These are phyloP conservation scores for Rhopalosiphum nymphaeae DNA, from an alignment of 2,888 invertebrate species.

Conservation along the genomic window DNA sequence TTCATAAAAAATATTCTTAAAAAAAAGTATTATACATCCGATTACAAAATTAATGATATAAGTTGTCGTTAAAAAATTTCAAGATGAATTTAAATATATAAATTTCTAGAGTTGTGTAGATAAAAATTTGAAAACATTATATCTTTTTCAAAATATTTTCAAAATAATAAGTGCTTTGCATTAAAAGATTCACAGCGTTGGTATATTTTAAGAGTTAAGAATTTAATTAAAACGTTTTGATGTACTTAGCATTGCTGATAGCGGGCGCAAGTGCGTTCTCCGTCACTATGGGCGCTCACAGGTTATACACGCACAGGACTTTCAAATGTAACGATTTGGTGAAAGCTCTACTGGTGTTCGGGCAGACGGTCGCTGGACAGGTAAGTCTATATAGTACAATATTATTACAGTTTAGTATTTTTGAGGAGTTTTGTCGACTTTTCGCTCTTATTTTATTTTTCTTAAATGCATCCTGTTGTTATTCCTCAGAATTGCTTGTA, in stretches of 20 bases:
- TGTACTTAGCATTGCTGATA: slow-evolving; percentile 39
- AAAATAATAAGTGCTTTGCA: not conserved
- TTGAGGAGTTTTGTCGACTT: not conserved
- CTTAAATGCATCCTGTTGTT: not conserved
- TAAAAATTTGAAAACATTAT: too few species aligned
- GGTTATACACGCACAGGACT: slow-evolving; percentile 82
- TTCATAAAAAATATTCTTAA: not conserved
- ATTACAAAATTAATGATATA: not conserved
- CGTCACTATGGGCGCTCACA: slow-evolving; percentile 80
- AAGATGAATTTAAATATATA: not conserved
- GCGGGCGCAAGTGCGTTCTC: slow-evolving; percentile 67
- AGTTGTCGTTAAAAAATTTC: not conserved
- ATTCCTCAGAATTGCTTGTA: slow-evolving; percentile 77
- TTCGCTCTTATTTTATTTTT: not conserved
- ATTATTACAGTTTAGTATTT: not conserved
- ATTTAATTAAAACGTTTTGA: not conserved
- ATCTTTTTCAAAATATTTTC: not conserved
- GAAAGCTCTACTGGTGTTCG: slow-evolving; percentile 75
- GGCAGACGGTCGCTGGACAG: slow-evolving; percentile 83
- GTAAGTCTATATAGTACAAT: slow-evolving; percentile 71
- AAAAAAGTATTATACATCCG: not conserved
- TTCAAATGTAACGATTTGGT: slow-evolving; percentile 81
- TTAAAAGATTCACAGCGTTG: not conserved
- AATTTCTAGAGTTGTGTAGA: too few species aligned
- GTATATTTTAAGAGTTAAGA: not conserved